Conservation (phyloP, 2,797 vertebrate species). For the Selene dorsalis region DNA sequence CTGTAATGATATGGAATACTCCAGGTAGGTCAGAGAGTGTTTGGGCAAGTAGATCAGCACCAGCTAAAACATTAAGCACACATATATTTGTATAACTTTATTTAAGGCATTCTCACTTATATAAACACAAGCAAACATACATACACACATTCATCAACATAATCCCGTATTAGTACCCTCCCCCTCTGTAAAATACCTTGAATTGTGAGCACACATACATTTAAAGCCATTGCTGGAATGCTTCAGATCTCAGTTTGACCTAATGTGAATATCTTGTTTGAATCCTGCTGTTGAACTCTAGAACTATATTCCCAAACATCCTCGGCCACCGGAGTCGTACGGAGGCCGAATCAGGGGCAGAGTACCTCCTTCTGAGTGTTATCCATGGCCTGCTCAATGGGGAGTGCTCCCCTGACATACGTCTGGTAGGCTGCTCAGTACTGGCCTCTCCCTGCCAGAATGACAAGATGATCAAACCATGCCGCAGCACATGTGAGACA, state of each 20-base stretch:
- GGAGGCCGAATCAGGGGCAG: conserved; percentile 90
- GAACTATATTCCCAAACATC: conserved; percentile 89
- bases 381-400: conserved; percentile 92
- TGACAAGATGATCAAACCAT: conserved; percentile 86
- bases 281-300: conserved; percentile 50
- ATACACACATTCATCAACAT: no score
- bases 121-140: no score
- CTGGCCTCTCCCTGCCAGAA: conserved; percentile 90
- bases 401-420: conserved; percentile 93
- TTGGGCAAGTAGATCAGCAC: not conserved
- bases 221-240: not conserved
- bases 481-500: conserved; percentile 89
- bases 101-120: no score
- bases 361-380: conserved; percentile 94
- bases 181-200: no score
- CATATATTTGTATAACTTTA: not conserved
- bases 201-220: not conserved
- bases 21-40: conserved; percentile 69
- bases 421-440: conserved; percentile 93
- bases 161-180: no score
- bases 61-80: not conserved
- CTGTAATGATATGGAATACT: conserved; percentile 89
- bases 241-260: not conserved
- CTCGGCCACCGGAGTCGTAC: conserved; percentile 87
- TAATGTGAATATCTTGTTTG: not conserved